phyloP scores from a whole-genome alignment of 2,797 vertebrate species.

The Chrosomus eos region DNA sequence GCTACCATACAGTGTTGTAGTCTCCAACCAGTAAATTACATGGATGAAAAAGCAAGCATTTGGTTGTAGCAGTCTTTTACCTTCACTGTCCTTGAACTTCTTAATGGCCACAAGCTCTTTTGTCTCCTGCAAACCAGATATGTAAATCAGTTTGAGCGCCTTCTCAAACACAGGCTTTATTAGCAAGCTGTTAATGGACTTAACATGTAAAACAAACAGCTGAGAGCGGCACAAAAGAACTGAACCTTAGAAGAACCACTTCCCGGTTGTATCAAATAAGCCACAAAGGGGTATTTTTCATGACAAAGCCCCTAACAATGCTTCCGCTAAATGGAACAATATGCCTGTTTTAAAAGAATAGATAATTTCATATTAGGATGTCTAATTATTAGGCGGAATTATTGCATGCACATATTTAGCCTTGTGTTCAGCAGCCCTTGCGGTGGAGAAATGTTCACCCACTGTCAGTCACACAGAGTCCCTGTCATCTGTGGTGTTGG shows the following conservation, averaged over 20 bases:
- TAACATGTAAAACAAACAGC: conserved; percentile 30
- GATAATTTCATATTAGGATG: conserved; percentile 19
- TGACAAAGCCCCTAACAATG: conserved; percentile 9
- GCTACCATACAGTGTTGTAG: not conserved
- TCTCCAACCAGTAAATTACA: not conserved
- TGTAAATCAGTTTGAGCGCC: conserved; percentile 38
- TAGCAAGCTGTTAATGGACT: conserved; percentile 16
- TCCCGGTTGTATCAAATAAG: conserved; percentile 1
- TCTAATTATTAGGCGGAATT: conserved; percentile 25
- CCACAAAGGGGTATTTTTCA: conserved; percentile 15
- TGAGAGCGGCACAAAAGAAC: conserved; percentile 18
- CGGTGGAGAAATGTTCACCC: conserved; percentile 33
- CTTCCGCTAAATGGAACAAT: conserved; percentile 31
- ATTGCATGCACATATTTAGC: conserved; percentile 32
- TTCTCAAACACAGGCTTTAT: conserved; percentile 27
- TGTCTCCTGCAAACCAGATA: conserved; percentile 87
- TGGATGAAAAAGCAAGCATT: conserved; percentile 35
- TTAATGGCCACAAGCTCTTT: conserved; percentile 99
- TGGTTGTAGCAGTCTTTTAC: conserved; percentile 72
- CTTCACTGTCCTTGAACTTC: conserved; percentile 99
- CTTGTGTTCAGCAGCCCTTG: conserved; percentile 22
- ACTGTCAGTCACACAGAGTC: conserved; percentile 27
- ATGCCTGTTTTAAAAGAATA: conserved; percentile 23
- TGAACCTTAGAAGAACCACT: conserved; percentile 4
- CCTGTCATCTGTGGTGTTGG: conserved; percentile 39